These are phyloP conservation scores for Cossypha dichroa DNA, from an alignment of 2,797 vertebrate genomes.

Conservation along the genomic window DNA sequence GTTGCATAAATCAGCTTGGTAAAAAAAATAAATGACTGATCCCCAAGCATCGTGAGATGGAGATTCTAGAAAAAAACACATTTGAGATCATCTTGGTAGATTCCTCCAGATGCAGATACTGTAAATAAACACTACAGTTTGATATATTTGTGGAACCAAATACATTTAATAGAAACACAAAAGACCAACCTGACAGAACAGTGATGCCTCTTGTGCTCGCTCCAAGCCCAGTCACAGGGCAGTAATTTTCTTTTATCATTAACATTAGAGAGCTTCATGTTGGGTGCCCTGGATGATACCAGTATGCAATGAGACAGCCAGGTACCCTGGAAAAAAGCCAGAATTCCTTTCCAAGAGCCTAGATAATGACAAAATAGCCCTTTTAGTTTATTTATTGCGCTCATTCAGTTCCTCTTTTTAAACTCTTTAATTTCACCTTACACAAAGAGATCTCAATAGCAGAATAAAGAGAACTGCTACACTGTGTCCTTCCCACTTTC, in stretches of 20 bases:
- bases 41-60: not conserved
- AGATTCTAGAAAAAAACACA: not conserved
- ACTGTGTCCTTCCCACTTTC: not conserved
- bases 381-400: not conserved
- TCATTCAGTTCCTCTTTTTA: not conserved
- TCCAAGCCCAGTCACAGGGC: not conserved
- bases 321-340: not conserved
- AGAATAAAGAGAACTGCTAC: not conserved
- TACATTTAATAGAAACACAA: not conserved
- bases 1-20: not conserved
- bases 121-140: not conserved
- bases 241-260: not conserved
- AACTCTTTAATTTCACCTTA: not conserved
- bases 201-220: not conserved
- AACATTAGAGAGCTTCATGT: not conserved
- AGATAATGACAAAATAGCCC: not conserved
- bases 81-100: not conserved
- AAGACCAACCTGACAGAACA: not conserved
- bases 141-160: not conserved
- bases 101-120: not conserved
- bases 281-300: not conserved
- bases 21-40: not conserved
- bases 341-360: not conserved
- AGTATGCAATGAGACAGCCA: not conserved
- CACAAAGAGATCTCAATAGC: not conserved